These are phyloP conservation scores for Brachionus manjavacas DNA, from an alignment of 1,140 invertebrate species.

Conservation along the genomic window DNA sequence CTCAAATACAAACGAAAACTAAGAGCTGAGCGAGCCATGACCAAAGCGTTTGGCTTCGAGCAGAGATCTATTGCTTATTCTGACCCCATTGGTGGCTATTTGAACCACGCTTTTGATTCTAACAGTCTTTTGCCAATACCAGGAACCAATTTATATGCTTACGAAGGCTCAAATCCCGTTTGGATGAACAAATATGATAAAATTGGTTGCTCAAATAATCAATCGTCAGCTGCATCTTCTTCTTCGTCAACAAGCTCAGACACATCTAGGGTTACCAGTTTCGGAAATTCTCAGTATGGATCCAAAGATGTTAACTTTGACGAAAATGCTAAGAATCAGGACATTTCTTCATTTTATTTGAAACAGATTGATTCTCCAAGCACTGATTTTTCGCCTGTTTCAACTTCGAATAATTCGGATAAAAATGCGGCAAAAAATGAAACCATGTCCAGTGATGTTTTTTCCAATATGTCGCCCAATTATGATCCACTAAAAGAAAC, in stretches of 20 bases:
- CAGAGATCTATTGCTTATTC: constrained; percentile 1
- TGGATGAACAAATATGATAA: constrained; percentile 41
- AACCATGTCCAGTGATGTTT: constrained; percentile 8
- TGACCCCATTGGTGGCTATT: neutral
- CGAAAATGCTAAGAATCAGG: neutral
- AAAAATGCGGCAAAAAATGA: constrained; percentile 1
- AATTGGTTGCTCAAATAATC: neutral
- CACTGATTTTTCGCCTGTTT: neutral
- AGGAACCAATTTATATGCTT: constrained; percentile 33
- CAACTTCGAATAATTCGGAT: constrained; percentile 13
- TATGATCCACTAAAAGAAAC: neutral
- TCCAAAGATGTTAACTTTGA: neutral
- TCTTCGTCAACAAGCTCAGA: constrained; percentile 24
- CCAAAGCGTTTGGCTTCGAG: constrained; percentile 37
- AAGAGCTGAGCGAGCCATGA: constrained; percentile 27
- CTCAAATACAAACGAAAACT: constrained; percentile 32
- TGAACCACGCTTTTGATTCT: constrained; percentile 33
- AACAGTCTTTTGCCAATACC: constrained; percentile 37
- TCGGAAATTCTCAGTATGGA: neutral
- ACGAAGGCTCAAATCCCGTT: constrained; percentile 35
- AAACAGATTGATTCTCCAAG: constrained; percentile 22
- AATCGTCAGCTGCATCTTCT: neutral
- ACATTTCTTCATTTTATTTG: constrained; percentile 23
- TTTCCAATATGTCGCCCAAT: constrained; percentile 20
- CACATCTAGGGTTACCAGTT: neutral